phyloP scores from a whole-genome alignment of 2,797 vertebrate species.

The Perodicticus potto region DNA sequence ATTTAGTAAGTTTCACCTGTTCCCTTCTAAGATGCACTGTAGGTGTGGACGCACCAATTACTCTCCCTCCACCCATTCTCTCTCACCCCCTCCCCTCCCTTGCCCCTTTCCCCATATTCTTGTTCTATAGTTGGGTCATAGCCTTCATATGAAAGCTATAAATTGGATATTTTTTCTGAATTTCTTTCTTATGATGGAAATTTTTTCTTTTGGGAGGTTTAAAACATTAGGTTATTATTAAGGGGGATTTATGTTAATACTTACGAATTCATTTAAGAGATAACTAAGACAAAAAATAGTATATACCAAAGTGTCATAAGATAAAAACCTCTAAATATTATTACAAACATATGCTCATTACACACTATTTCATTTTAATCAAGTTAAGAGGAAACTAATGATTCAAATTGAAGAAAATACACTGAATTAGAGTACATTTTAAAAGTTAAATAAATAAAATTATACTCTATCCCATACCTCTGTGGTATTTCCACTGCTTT shows the following conservation, averaged over 20 bases:
- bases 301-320: not conserved
- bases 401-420: not conserved
- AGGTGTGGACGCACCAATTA: too few species aligned
- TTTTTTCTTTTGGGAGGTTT: not conserved
- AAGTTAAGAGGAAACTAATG: not conserved
- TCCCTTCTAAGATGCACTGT: too few species aligned
- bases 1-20: too few species aligned
- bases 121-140: too few species aligned
- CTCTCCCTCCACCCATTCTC: too few species aligned
- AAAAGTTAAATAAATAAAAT: not conserved
- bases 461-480: not conserved
- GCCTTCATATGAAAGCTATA: too few species aligned
- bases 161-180: too few species aligned
- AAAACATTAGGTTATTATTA: not conserved
- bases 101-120: too few species aligned
- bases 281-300: not conserved
- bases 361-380: not conserved
- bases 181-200: not conserved
- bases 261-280: not conserved
- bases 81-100: too few species aligned
- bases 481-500: not conserved
- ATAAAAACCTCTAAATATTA: conserved; percentile 15
- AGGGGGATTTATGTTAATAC: not conserved
- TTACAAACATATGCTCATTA: not conserved
- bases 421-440: not conserved